Evolutionary conservation across 2,888 invertebrate genomes (phyloP), one percentile per base, ranked within the genome.

Genomic region (Didymodactylos carnosus): DNA sequence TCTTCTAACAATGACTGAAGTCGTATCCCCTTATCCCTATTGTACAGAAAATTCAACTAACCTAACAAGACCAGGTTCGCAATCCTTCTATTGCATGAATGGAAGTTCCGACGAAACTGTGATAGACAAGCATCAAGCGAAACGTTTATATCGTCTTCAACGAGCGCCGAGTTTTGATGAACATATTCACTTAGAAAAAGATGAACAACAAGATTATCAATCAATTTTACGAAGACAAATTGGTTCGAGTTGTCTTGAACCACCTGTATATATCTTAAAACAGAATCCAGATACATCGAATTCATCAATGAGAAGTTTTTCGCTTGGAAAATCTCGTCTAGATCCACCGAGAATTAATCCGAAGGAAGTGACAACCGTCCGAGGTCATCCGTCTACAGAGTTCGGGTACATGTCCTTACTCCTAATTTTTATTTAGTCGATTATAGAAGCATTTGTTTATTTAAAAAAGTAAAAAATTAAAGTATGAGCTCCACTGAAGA

Each of bases 311-410:
- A 25, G 19, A 62, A 8, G 14, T n/a, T 62, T 62, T 35, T 62
- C 62, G 35, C 46, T 74, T 41, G 74, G 71, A 6, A 71, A 72
- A 53, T 27, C 71, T 41, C 71, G 62, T 25, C 39, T 71, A 13
- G 71, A 74, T 19, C 74, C 74, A 25, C 74, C 71, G 14, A 51
- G 39, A 13, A 43, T 39, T 62, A 41, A 62, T 25, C 74, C 74
- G 35, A 71, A 71, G 41, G 51, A 41, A 40, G 23, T 29, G 23
- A 53, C 71, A 16, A 51, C 74, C 11, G 14, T 74, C 29, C 71
- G 74, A 13, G 25, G 29, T 13, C 29, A 46, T 43, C n/a, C 71
- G 16, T 25, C 49, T 43, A 35, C 62, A n/a, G n/a, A n/a, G n/a
- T n/a, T n/a, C n/a, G n/a, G n/a, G n/a, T n/a, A n/a, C n/a, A n/a